Base-by-base conservation (phyloP, 2,888 invertebrate species). In the Sialis lutaria region DNA sequence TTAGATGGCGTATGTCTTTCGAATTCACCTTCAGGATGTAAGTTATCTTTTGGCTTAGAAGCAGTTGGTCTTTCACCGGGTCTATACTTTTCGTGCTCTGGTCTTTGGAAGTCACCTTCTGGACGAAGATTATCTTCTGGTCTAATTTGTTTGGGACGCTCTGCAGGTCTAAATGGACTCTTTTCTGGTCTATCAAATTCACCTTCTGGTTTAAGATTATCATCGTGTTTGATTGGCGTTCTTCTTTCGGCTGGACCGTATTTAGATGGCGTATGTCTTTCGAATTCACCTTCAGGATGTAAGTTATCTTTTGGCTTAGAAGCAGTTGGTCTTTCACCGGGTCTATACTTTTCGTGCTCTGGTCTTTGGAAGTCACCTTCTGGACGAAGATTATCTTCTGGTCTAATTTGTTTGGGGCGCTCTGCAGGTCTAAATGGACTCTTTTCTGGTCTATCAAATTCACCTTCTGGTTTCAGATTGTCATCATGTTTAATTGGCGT, bases 361-460 rank as follows among this genome's bases (percentile, higher is more conserved):
- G 64, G 59, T 47, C 58, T 50, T 55, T 67, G 67, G 53, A 68
- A 69, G 22, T 64, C 67, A 10, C 72, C 76, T 61, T 77, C 75
- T 5, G 73, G 68, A 48, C 70, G 59, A 5, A 80, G 60, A 59
- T 80, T 79, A 55, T 82, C 81, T 51, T 73, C 68, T 31, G 77
- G 79, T 57, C 64, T 69, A 0, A 69, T 69, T 40, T 71, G 68
- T 48, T 69, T 67, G 46, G 70, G 67, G 53, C 69, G 62, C 58
- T 74, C 74, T 13, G 64, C 70, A 1, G 70, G 68, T 4, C 56
- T 54, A 56, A 63, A 69, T 31, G 61, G 54, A 0, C 61, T 59
- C 44, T 62, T 64, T 4, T 54, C 53, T 1, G 63, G 62, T 22
- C 63, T 57, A 42, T 67, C 69, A 55, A 72, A 72, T 22, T 73